Evolutionary conservation across 2,113 vertebrate species (phyloP).

Genomic region (Eulemur macaco): DNA sequence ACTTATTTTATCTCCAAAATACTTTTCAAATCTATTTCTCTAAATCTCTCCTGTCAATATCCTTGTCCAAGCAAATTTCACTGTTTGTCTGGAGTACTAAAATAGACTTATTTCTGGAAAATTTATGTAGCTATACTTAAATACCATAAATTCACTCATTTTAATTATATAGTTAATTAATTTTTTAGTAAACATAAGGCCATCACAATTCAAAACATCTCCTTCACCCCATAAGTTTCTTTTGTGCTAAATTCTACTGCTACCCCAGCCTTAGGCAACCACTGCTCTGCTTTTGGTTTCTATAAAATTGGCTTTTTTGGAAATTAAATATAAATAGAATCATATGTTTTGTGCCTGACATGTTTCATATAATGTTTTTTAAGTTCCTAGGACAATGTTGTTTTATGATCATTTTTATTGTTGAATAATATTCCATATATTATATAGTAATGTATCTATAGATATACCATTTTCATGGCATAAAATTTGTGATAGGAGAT

Average conservation of each 20-base stretch:
- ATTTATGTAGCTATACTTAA: constrained; percentile 12
- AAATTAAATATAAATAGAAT: neutral
- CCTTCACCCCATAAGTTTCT: neutral
- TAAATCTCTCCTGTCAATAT: neutral
- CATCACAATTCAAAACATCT: neutral
- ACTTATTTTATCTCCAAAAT: constrained; percentile 8
- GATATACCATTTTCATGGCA: neutral
- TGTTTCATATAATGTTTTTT: neutral
- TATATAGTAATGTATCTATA: neutral
- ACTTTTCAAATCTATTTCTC: neutral
- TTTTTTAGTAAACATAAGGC: neutral
- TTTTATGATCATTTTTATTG: neutral
- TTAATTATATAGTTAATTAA: neutral
- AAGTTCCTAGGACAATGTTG: neutral
- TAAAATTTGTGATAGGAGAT: too few species aligned
- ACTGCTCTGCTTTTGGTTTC: neutral
- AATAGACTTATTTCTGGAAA: neutral
- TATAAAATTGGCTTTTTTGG: neutral
- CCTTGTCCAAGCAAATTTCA: neutral
- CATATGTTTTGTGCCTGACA: neutral
- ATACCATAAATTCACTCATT: neutral
- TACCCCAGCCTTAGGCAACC: neutral
- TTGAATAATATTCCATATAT: neutral
- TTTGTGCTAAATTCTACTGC: neutral
- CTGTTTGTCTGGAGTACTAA: neutral